Evolutionary conservation across 35 echinoderm and acorn worm species (phyloP), one percentile per base, ranked within the genome.

Genomic region (Holothuria glaberrima): DNA sequence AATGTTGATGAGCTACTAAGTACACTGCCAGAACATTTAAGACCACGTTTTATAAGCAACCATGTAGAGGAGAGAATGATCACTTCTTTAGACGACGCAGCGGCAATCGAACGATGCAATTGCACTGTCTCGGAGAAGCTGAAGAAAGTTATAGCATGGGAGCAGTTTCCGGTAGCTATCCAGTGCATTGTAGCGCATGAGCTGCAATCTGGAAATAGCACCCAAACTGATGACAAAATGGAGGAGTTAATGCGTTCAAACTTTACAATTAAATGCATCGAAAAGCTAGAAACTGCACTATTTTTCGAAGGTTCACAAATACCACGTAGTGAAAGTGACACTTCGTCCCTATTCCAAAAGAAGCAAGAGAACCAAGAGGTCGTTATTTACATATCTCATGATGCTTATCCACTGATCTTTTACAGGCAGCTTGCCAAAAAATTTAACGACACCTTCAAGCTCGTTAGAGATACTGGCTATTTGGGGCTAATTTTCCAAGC

Each of bases 131-230:
- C 65, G 30, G 19, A 24, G n/a, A 67, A 25, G 22, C 60, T 87
- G 12, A 87, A 59, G 44, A 45, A 22, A 17, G 50, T 71, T n/a
- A 22, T 71, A 6, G 0, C 34, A 24, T 87, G 85, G 85, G 66
- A 71, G 22, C 36, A 70, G 7, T 87, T 87, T 52, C 61, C 85
- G 41, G n/a, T 26, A 10, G 60, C 85, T 17, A 27, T 87, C 44
- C 60, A 59, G 33, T 87, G 85, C 85, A 87, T 87, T 24, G 64
- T 71, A 12, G 66, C 60, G 25, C 34, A 70, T 46, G 61, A 87
- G n/a, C 34, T 67, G 22, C 52, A 67, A 62, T 35, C 66, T 16
- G 41, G 26, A 17, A 59, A 48, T n/a, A 64, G 44, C 2, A 36
- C 0, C 9, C 34, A 25, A 26, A 18, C n/a, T 6, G 60, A 44